These are phyloP conservation scores for Drosophila fungiperda DNA, from an alignment of 2,888 invertebrate species.

Conservation along the genomic window DNA sequence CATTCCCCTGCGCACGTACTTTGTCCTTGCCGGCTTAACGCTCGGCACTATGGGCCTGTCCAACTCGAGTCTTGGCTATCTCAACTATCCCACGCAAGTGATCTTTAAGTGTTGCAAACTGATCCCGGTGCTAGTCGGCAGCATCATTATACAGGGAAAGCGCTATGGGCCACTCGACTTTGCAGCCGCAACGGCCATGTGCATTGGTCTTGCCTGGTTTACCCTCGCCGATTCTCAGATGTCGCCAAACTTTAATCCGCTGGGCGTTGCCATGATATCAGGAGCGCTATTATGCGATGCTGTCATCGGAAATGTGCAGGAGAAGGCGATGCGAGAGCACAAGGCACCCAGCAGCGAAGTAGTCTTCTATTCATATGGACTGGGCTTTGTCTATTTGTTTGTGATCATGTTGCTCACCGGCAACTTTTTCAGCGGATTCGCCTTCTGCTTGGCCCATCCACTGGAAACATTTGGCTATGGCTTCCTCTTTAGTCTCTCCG, in stretches of 20 bases:
- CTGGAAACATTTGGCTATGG: constrained; percentile 93
- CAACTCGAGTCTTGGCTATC: constrained; percentile 96
- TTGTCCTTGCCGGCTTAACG: constrained; percentile 93
- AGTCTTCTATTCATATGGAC: constrained; percentile 95
- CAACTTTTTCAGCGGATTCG: constrained; percentile 90
- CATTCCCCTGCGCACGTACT: constrained; percentile 93
- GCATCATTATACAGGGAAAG: constrained; percentile 96
- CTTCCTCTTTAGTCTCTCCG: constrained; percentile 93
- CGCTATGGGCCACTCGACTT: constrained; percentile 93
- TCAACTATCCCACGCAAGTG: constrained; percentile 98
- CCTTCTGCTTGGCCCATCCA: constrained; percentile 91
- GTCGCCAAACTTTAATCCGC: constrained; percentile 90
- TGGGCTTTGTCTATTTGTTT: constrained; percentile 94
- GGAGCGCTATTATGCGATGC: constrained; percentile 97
- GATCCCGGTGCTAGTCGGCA: constrained; percentile 97
- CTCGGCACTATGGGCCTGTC: constrained; percentile 98
- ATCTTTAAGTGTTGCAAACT: constrained; percentile 99
- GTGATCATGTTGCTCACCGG: constrained; percentile 90
- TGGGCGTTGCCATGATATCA: constrained; percentile 91
- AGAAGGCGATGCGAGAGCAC: constrained; percentile 95
- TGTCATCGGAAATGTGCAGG: constrained; percentile 98
- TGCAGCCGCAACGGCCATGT: constrained; percentile 93
- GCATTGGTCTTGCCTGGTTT: constrained; percentile 95
- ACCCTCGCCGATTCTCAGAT: constrained; percentile 92
- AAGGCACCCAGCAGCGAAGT: constrained; percentile 95